Conservation (phyloP, 1,140 invertebrate species). For the Chymomyza costata region DNA sequence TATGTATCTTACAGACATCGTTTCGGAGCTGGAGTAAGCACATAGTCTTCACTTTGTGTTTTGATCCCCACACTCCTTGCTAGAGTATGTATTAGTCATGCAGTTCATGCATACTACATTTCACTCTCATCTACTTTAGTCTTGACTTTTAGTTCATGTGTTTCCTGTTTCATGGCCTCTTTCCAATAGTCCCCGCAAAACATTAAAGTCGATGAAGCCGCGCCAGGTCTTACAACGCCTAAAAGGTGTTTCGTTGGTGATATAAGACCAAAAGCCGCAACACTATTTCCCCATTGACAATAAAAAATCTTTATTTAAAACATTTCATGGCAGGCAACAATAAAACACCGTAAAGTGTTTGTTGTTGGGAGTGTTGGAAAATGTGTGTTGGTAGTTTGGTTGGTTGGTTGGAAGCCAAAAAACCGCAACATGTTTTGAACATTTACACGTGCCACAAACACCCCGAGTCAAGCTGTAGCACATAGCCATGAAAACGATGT, state of each 20-base stretch:
- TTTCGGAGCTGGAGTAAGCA: too few species aligned
- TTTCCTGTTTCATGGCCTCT: slow-evolving; percentile 31
- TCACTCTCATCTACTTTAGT: too few species aligned
- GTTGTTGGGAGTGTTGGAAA: too few species aligned
- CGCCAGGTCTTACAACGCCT: background rate
- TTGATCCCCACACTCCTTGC: too few species aligned
- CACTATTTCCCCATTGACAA: slow-evolving; percentile 66
- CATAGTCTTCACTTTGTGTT: too few species aligned
- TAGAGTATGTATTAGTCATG: too few species aligned
- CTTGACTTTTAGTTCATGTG: slow-evolving; percentile 43
- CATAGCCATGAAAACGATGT: slow-evolving; percentile 37
- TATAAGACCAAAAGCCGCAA: slow-evolving; percentile 66
- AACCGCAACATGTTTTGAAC: slow-evolving; percentile 71
- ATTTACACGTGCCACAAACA: slow-evolving; percentile 65
- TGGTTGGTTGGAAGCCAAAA: slow-evolving; percentile 35
- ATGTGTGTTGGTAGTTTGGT: slow-evolving; percentile 9
- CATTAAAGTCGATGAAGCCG: slow-evolving; percentile 53
- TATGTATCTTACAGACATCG: too few species aligned
- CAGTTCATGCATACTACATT: too few species aligned
- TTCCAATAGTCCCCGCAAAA: slow-evolving; percentile 30
- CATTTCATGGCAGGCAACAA: slow-evolving; percentile 64
- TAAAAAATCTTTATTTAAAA: slow-evolving; percentile 74
- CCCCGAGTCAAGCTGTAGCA: slow-evolving; percentile 44
- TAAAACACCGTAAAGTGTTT: slow-evolving; percentile 61
- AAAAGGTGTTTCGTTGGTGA: slow-evolving; percentile 41